Evolutionary conservation across 2,113 vertebrate species (phyloP).

Genomic region (Pelmatolapia mariae): DNA sequence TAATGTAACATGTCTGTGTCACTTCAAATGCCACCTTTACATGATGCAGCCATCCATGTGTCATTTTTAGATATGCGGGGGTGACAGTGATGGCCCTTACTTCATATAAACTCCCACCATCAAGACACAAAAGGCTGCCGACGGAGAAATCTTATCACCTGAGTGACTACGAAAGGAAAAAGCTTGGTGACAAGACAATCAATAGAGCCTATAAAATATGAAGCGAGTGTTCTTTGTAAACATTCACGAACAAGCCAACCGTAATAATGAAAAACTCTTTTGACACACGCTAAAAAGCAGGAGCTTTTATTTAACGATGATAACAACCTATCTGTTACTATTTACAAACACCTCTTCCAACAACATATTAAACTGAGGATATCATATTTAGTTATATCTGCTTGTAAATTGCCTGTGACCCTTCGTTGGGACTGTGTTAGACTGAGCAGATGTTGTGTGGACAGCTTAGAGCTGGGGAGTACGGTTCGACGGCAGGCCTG

Average conservation of each 20-base stretch:
- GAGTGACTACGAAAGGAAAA: constrained; percentile 54
- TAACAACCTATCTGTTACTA: not conserved
- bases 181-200: constrained; percentile 50
- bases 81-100: constrained; percentile 53
- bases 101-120: constrained; percentile 29
- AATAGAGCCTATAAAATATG: constrained; percentile 52
- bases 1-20: constrained; percentile 59
- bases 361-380: not conserved
- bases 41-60: constrained; percentile 50
- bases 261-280: constrained; percentile 13
- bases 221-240: constrained; percentile 27
- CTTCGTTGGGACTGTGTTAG: not conserved
- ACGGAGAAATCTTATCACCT: constrained; percentile 38
- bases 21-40: constrained; percentile 55
- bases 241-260: constrained; percentile 33
- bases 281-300: not conserved
- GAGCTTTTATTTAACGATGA: not conserved
- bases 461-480: not conserved
- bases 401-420: not conserved
- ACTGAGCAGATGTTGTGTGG: constrained; percentile 6
- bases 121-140: constrained; percentile 17
- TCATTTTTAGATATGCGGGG: constrained; percentile 39
- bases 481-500: constrained; percentile 9
- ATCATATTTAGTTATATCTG: not conserved
- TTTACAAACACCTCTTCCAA: not conserved